Evolutionary conservation across 2,888 invertebrate genomes (phyloP), one percentile per base, ranked within the genome.

Genomic region (Acrobasis consociella): DNA sequence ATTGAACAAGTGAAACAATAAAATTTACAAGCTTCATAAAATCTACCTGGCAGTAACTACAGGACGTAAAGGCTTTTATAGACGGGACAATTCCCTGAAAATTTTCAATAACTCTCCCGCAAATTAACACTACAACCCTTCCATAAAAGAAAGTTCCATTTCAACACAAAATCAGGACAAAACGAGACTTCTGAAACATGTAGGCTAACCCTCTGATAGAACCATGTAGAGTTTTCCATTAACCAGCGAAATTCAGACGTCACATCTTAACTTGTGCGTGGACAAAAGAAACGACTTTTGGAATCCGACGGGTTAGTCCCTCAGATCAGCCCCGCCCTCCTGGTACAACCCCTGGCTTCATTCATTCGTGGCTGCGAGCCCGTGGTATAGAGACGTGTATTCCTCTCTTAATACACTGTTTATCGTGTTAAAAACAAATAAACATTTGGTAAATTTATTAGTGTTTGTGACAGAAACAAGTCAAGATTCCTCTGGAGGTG

Each of bases 271-370:
- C 58, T 49, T 49, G 64, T 62, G 60, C 16, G 67, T 51, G 63
- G 51, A 60, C 65, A 59, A 31, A 66, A 15, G 64, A 59, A 49
- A 11, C 16, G 60, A 56, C 68, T 80, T 75, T 81, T 79, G 46
- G 53, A 79, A 67, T 80, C 66, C 66, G 80, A 49, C 46, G 82
- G 77, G 69, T 84, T 69, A 58, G 68, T 62, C 60, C 65, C 68
- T 70, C 76, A 72, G 76, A 72, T 69, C 72, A 75, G 88, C 87
- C 87, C 88, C 89, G 86, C 90, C 91, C 86, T 85, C 82, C 68
- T 67, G 52, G 68, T 73, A 71, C 83, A 74, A 81, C 86, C 87
- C 87, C 83, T 80, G 83, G 72, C 74, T 85, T 91, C 91, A 91
- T 90, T 91, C 91, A 90, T 85, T 86, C 84, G 80, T 75, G 81